phyloP scores from a whole-genome alignment of 2,888 invertebrate genomes.

The Lasioglossum oenotherae region DNA sequence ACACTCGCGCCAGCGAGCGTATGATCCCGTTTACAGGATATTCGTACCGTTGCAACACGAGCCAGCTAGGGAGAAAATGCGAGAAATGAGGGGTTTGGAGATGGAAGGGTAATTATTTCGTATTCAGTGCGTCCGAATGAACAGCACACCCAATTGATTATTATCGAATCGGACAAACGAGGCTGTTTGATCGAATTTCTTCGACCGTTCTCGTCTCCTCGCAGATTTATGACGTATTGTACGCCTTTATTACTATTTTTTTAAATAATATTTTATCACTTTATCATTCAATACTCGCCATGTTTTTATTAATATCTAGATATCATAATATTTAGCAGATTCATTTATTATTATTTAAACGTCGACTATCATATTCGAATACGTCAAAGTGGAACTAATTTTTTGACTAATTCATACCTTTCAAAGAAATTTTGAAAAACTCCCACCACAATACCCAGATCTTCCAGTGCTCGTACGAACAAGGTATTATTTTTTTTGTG shows the following conservation, averaged over 20 bases:
- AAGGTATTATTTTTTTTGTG: no score
- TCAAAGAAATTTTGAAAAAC: no score
- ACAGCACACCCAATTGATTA: slow-evolving; percentile 82
- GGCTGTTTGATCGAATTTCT: slow-evolving; percentile 76
- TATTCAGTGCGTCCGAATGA: slow-evolving; percentile 81
- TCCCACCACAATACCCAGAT: no score
- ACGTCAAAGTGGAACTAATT: background rate
- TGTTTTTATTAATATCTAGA: background rate
- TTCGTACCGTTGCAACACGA: slow-evolving; percentile 13
- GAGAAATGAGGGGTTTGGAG: slow-evolving; percentile 34
- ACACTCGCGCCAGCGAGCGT: slow-evolving; percentile 18
- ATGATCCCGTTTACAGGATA: slow-evolving; percentile 38
- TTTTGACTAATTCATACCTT: no score
- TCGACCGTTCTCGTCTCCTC: slow-evolving; percentile 64
- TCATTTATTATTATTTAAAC: background rate
- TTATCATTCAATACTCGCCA: background rate
- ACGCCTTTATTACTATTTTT: background rate
- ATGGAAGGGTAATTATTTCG: slow-evolving; percentile 79
- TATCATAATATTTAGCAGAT: background rate
- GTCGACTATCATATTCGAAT: background rate
- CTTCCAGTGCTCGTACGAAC: no score
- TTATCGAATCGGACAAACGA: slow-evolving; percentile 81
- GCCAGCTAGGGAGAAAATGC: slow-evolving; percentile 14
- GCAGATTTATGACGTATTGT: slow-evolving; percentile 16
- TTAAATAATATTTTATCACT: no score